Percentiles rank a stretch among this genome's conserved stretches.
Conservation (phyloP, 2,113 vertebrate species). For the Tragelaphus buxtoni region DNA sequence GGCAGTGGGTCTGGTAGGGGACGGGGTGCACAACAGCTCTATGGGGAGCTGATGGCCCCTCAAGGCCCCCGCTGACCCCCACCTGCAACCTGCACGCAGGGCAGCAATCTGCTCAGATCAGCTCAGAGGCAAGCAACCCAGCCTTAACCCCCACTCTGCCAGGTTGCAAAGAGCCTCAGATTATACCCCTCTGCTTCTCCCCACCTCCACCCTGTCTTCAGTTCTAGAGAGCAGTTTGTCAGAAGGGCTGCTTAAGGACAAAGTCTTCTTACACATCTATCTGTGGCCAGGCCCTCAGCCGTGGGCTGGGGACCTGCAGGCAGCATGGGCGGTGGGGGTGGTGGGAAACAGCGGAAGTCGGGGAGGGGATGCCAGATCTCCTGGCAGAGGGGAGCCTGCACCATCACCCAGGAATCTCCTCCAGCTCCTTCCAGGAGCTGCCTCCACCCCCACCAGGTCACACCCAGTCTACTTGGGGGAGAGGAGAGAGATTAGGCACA, state of each 20-base stretch:
- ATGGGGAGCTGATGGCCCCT: constrained; percentile 66
- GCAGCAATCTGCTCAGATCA: constrained; percentile 80
- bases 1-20: constrained; percentile 35
- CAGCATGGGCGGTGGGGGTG: fast-evolving
- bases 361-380: not conserved
- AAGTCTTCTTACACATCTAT: not conserved
- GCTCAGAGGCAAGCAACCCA: constrained; percentile 74
- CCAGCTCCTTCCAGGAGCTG: not conserved
- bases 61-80: constrained; percentile 68
- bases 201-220: not conserved
- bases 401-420: not conserved
- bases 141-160: constrained; percentile 61
- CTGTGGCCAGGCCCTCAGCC: not conserved
- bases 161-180: not conserved
- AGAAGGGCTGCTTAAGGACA: not conserved
- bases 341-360: not conserved
- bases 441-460: not conserved
- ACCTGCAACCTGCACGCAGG: constrained; percentile 78
- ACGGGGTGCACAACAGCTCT: constrained; percentile 38
- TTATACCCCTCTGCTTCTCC: not conserved
- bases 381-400: not conserved
- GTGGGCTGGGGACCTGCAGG: not conserved
- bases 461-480: not conserved
- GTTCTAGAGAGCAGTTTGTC: not conserved
- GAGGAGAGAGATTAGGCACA: not conserved